These are phyloP conservation scores for Ichneumon xanthorius DNA, from an alignment of 2,888 invertebrate species.

Conservation along the genomic window DNA sequence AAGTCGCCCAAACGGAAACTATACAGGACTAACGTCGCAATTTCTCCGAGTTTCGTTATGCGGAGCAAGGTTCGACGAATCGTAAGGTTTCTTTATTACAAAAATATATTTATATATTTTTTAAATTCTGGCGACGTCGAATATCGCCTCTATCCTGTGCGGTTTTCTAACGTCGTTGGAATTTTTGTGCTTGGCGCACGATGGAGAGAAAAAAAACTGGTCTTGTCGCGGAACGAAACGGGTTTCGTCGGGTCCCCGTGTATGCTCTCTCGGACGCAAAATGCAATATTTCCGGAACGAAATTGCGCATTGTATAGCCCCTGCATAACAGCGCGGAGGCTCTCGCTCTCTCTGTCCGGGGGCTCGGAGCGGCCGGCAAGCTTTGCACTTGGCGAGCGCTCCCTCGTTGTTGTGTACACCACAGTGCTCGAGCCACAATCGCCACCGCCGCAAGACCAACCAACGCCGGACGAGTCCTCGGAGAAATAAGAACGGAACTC, in stretches of 20 bases:
- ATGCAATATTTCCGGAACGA: slow-evolving; percentile 76
- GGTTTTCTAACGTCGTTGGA: slow-evolving; percentile 8
- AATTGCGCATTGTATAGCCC: slow-evolving; percentile 72
- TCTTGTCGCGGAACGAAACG: slow-evolving; percentile 35
- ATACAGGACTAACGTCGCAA: neutral
- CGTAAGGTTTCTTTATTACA: too few species aligned
- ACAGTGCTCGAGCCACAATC: slow-evolving; percentile 60
- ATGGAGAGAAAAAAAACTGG: slow-evolving; percentile 14
- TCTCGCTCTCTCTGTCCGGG: slow-evolving; percentile 14
- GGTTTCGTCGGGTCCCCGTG: slow-evolving; percentile 35
- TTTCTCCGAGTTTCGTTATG: too few species aligned
- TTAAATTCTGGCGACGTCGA: neutral
- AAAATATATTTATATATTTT: neutral
- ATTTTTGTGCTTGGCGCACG: slow-evolving; percentile 18
- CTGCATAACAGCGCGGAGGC: slow-evolving; percentile 28
- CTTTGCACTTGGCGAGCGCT: slow-evolving; percentile 39
- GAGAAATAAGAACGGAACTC: slow-evolving; percentile 76
- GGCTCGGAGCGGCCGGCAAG: slow-evolving; percentile 37
- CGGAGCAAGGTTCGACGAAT: too few species aligned
- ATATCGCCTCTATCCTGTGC: slow-evolving; percentile 23
- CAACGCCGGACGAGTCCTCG: slow-evolving; percentile 69
- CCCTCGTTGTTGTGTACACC: slow-evolving; percentile 22
- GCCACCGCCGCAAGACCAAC: slow-evolving; percentile 64
- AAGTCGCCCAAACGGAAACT: slow-evolving; percentile 11
- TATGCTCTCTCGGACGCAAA: slow-evolving; percentile 65